Evolutionary conservation across 2,888 invertebrate species (phyloP), one percentile per base, ranked within the genome.

Genomic region (Synanthedon vespiformis): DNA sequence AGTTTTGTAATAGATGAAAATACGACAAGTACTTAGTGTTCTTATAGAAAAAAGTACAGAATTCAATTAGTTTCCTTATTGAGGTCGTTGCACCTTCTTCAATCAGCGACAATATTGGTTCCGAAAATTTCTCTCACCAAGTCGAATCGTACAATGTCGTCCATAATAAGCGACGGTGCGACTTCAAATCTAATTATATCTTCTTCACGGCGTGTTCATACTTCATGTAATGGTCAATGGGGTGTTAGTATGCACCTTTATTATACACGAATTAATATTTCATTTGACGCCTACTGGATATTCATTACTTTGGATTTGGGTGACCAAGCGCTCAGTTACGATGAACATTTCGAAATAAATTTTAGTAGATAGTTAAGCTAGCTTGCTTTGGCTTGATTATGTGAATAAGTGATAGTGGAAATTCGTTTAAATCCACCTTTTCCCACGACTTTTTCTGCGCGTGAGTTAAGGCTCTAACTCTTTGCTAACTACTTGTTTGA

Each of bases 151-250:
- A 75, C 67, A 79, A 76, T 76, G 68, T 67, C 67, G 64, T 64
- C 68, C 61, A 70, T 78, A 80, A 80, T 81, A 80, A 78, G 70
- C 70, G 69, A 68, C 72, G 70, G 72, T 76, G 71, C 73, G 75
- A 78, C 77, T 83, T 77, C 75, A 85, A 86, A 87, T 86, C 86
- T 80, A 78, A 87, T 87, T 86, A 86, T 70, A 60, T 68, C 62
- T 59, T 58, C 72, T 82, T 84, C 86, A 85, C 78, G 85, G 71
- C 64, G 71, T 60, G 67, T 82, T 80, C 68, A 62, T 67, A 77
- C 61, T 71, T 82, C 73, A 83, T 83, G 80, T 79, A 79, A 80
- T 67, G 73, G 78, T 79, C 84, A 73, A 80, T 85, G 82, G 85
- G 81, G 80, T 77, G 78, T 75, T 83, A 76, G 70, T 61, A 58